Base-by-base conservation (phyloP, 2,113 vertebrate species). In the Corythornis madagascariensis region DNA sequence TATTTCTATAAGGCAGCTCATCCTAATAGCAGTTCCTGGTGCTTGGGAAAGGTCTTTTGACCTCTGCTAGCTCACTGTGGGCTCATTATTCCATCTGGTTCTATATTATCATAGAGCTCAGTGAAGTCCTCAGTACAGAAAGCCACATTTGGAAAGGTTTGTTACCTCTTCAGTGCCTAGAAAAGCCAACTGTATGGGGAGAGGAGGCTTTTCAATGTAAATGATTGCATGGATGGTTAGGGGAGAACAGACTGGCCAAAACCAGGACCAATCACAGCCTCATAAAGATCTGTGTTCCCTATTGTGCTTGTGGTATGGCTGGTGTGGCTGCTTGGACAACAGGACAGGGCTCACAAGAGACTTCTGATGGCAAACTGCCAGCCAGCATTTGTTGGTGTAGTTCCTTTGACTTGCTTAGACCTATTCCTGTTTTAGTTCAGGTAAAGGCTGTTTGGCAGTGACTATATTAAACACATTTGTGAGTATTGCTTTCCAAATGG, bases 391-490 rank as follows among this genome's bases (percentile, higher is more conserved):
- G 15, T 38, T 38, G 9, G 11, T 55, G 20, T 16, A 21, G 50
- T 47, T 64, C 28, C 38, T 65, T 55, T 7, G 10, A 79, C 22
- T 63, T 90, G 38, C 13, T 60, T 29, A 26, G 7, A 79, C 29
- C 11, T 59, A 47, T 4, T 60, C 15, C 15, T 45, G 42, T 43
- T 77, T 79, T 66, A 55, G 35, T 59, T 73, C 42, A 38, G 24
- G 17, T 16, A 48, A 76, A 83, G 16, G 56, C 18, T 61, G 7
- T 18, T 72, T 35, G 3, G 18, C 56, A 45, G 2, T 19, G 13
- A 47, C 26, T 2, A 1, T 10, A 48, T 17, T 43, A 64, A 92
- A 81, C 16, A 55, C 0, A 0, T 40, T 24, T 6, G 3, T 28
- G 24, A 71, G 13, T 33, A 78, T 60, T 81, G 18, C 21, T 61